A percentile compares a stretch with the other conserved stretches of the same genome.
These are phyloP conservation scores for Trididemnum nubilum DNA, from an alignment of 23 tunicate species.

Conservation along the genomic window DNA sequence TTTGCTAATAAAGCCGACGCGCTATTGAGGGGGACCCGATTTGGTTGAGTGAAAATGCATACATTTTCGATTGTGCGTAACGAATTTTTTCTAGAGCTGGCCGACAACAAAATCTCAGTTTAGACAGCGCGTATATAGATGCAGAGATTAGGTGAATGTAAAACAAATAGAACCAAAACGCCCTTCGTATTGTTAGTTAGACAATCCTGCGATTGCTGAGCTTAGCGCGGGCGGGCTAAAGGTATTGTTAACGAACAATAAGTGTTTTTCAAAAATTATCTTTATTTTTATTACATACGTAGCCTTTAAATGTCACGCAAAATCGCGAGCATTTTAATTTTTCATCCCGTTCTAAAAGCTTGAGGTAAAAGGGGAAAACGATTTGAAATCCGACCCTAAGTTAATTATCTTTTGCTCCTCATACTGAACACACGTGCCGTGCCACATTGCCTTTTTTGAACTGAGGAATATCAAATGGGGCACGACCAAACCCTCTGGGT, in stretches of 20 bases:
- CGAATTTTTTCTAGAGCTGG: too few relatives aligned
- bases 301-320: too few relatives aligned
- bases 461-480: conserved; percentile 4
- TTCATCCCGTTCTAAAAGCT: too few relatives aligned
- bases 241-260: neutral
- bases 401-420: neutral
- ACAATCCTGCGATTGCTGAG: neutral
- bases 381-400: neutral
- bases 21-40: too few relatives aligned
- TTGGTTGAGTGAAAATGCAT: too few relatives aligned
- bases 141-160: neutral
- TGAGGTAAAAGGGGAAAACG: neutral
- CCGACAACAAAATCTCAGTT: too few relatives aligned
- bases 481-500: neutral
- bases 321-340: too few relatives aligned
- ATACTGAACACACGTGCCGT: neutral
- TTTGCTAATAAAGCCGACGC: too few relatives aligned
- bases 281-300: too few relatives aligned
- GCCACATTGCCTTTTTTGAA: neutral
- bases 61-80: too few relatives aligned
- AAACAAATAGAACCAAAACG: neutral
- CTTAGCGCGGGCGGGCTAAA: neutral
- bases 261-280: neutral
- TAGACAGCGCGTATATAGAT: neutral
- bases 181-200: neutral